These are phyloP conservation scores for Reticulitermes speratus DNA, from an alignment of 1,140 invertebrate genomes.

Conservation along the genomic window DNA sequence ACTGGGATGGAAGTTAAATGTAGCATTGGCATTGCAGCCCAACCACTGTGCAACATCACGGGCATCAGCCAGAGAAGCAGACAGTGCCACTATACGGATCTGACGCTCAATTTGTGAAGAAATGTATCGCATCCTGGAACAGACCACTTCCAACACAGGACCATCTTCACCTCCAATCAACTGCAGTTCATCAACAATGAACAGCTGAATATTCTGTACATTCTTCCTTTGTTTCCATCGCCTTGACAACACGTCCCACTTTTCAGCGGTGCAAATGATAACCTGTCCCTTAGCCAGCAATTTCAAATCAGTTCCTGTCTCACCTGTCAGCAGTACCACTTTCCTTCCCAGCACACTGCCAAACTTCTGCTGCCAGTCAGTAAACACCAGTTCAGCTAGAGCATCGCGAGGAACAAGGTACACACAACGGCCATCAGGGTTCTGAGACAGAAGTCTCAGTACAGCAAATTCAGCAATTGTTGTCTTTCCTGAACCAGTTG, in stretches of 20 bases:
- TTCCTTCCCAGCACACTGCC: conserved; percentile 76
- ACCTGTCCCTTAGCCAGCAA: conserved; percentile 54
- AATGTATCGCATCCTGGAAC: conserved; percentile 96
- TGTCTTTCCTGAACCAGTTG: conserved; percentile 91
- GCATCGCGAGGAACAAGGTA: conserved; percentile 93
- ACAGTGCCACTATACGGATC: conserved; percentile 94
- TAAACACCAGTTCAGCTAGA: conserved; percentile 86
- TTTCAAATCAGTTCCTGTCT: conserved; percentile 97
- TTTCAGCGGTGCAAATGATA: conserved; percentile 94
- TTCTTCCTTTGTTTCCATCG: conserved; percentile 99
- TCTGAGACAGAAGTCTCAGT: conserved; percentile 79
- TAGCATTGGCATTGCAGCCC: conserved; percentile 86
- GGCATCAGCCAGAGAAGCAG: conserved; percentile 91
- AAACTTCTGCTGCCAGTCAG: conserved; percentile 91
- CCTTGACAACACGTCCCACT: conserved; percentile 97
- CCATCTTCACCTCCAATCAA: conserved; percentile 84
- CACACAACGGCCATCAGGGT: conserved; percentile 76
- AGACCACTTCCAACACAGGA: conserved; percentile 95
- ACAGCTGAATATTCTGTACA: conserved; percentile 95
- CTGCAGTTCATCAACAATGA: conserved; percentile 98
- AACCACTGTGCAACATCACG: conserved; percentile 96
- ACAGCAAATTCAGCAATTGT: conserved; percentile 97
- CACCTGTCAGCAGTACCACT: conserved; percentile 93
- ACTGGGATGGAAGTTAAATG: conserved; percentile 98
- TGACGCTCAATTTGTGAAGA: conserved; percentile 92